These are phyloP conservation scores for Aphyosemion australe DNA, from an alignment of 2,113 vertebrate species.

Conservation along the genomic window DNA sequence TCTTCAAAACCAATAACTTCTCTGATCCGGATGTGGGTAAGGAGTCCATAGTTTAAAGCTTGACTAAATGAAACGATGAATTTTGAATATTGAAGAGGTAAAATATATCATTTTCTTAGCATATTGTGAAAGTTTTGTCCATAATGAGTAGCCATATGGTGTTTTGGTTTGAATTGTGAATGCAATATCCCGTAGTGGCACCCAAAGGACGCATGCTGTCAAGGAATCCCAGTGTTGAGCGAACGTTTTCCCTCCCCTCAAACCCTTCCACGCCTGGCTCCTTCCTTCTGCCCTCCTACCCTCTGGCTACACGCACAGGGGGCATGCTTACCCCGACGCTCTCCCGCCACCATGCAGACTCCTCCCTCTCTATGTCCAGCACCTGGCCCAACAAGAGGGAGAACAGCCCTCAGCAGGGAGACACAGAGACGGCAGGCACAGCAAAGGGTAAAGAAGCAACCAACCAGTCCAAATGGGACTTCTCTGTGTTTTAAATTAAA, in stretches of 20 bases:
- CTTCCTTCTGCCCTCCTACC: slow-evolving; percentile 86
- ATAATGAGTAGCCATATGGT: not conserved
- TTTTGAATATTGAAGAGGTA: not conserved
- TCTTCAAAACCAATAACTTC: slow-evolving; percentile 74
- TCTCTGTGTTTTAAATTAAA: not conserved
- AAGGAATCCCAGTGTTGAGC: slow-evolving; percentile 78
- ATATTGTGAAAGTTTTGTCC: not conserved
- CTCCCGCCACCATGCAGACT: slow-evolving; percentile 72
- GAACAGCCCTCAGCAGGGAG: slow-evolving; percentile 56
- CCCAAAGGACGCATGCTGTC: slow-evolving; percentile 76
- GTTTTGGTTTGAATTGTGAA: slow-evolving; percentile 27
- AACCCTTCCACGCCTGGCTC: slow-evolving; percentile 72
- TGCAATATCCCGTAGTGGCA: slow-evolving; percentile 56
- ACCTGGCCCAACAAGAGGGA: slow-evolving; percentile 89
- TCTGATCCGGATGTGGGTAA: slow-evolving; percentile 85
- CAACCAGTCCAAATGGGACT: not conserved
- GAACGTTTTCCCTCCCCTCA: slow-evolving; percentile 69
- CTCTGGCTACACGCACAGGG: slow-evolving; percentile 78
- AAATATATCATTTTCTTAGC: not conserved
- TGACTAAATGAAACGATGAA: not conserved
- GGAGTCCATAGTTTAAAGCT: not conserved
- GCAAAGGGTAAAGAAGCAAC: slow-evolving; percentile 39
- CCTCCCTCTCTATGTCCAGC: slow-evolving; percentile 83
- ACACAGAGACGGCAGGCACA: slow-evolving; percentile 72
- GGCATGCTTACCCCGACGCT: slow-evolving; percentile 77